phyloP scores from a whole-genome alignment of 64 coral and sea anemone genomes.

The Exaiptasia diaphana region DNA sequence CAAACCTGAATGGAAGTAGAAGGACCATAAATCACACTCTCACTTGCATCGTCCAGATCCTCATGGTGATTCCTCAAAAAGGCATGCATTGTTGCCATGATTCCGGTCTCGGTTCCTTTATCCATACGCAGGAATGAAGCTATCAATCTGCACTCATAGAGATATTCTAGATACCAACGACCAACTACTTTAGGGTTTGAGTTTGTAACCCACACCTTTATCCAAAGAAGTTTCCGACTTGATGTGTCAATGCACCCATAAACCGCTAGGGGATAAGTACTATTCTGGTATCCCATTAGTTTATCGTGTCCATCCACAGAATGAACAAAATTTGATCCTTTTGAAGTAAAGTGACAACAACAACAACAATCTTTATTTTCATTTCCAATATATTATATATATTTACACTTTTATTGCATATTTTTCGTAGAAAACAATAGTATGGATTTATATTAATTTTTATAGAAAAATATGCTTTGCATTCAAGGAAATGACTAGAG shows the following conservation, averaged over 20 bases:
- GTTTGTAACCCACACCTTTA: slow-evolving; percentile 45
- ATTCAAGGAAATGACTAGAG: too few species aligned
- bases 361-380: too few species aligned
- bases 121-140: slow-evolving; percentile 6
- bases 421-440: too few species aligned
- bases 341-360: slow-evolving; percentile 26
- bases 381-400: too few species aligned
- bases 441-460: too few species aligned
- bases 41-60: background rate
- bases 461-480: too few species aligned
- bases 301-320: slow-evolving; percentile 58
- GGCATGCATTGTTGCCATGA: slow-evolving; percentile 23
- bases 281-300: slow-evolving; percentile 37
- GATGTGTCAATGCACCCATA: slow-evolving; percentile 71
- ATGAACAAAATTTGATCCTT: slow-evolving; percentile 22
- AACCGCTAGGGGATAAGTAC: slow-evolving; percentile 46
- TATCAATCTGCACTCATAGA: slow-evolving; percentile 40
- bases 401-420: too few species aligned
- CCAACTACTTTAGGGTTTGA: slow-evolving; percentile 27
- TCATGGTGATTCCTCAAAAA: background rate
- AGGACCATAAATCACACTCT: slow-evolving; percentile 24
- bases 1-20: slow-evolving; percentile 39
- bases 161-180: slow-evolving; percentile 31
- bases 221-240: slow-evolving; percentile 58
- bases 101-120: slow-evolving; percentile 8